These are phyloP conservation scores for Patagioenas fasciata DNA, from an alignment of 2,113 vertebrate genomes.

Conservation along the genomic window DNA sequence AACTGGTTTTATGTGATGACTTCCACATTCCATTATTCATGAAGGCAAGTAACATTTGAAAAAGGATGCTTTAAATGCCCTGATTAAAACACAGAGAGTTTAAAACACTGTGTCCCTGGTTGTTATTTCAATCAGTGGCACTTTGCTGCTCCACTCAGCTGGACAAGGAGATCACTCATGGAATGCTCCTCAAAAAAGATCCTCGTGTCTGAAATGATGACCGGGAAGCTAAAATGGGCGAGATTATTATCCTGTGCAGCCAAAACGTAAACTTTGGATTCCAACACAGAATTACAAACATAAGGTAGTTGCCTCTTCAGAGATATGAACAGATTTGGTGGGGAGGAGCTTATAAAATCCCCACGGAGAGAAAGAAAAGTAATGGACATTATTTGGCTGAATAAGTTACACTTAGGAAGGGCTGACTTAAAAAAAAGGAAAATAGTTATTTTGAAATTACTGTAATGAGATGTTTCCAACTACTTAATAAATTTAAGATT, in stretches of 20 bases:
- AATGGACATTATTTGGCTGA: background rate
- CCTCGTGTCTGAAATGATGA: background rate
- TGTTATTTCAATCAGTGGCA: background rate
- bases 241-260: background rate
- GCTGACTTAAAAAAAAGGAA: background rate
- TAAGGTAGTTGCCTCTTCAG: background rate
- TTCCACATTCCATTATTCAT: background rate
- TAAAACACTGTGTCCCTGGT: background rate
- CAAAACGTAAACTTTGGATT: background rate
- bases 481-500: background rate
- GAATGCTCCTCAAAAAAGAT: background rate
- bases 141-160: background rate
- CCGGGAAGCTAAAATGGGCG: background rate
- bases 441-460: background rate
- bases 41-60: background rate
- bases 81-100: background rate
- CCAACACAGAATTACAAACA: background rate
- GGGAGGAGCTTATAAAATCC: background rate
- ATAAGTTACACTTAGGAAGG: background rate
- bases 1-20: background rate
- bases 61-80: background rate
- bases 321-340: background rate
- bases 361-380: background rate
- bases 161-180: accelerated
- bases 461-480: background rate